Base-by-base conservation (phyloP, 2,888 invertebrate genomes). In the Melipona bicolor region DNA sequence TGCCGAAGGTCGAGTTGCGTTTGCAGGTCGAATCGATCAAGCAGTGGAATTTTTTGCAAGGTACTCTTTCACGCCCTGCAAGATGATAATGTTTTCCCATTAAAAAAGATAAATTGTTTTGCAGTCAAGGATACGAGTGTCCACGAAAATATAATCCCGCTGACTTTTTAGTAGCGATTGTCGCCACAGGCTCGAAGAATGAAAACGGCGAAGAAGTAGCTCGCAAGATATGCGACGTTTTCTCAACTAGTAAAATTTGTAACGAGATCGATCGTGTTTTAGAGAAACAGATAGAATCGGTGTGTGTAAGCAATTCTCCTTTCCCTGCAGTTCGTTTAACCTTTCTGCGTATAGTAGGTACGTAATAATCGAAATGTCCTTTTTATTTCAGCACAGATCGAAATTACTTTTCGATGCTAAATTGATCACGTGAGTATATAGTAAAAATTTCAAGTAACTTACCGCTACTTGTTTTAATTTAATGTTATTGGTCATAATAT, bases 131-230 rank as follows among this genome's bases (percentile, higher is more conserved):
- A 19, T 97, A 97, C 94, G 95, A 95, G 62, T 98, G 98, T 90
- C 98, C 98, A 0, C 95, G 96, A 56, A 97, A 97, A 73, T 98
- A 97, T 95, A 99, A 98, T 94, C 98, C 98, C 0, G 98, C 98
- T 0, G 99, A 99, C 93, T 98, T 97, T 95, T 97, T 98, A 91
- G 97, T 99, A 87, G 97, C 97, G 89, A 97, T 97, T 0, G 94
- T 99, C 86, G 98, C 98, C 0, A 95, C 97, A 1, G 96, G 97
- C 36, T 97, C 98, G 0, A 97, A 97, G 6, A 96, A 96, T 2
- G 98, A 98, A 92, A 95, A 96, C 19, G 96, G 96, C 0, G 97
- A 97, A 13, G 96, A 96, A 79, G 96, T 96, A 0, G 96, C 97
- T 32, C 96, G 96, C 92, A 96, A 96, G 91, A 95, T 98, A 81